A percentile compares a stretch with the other conserved stretches of the same genome.
Conservation (phyloP, 92 coral and sea anemone genomes). For the Isaurus tuberculatus region DNA sequence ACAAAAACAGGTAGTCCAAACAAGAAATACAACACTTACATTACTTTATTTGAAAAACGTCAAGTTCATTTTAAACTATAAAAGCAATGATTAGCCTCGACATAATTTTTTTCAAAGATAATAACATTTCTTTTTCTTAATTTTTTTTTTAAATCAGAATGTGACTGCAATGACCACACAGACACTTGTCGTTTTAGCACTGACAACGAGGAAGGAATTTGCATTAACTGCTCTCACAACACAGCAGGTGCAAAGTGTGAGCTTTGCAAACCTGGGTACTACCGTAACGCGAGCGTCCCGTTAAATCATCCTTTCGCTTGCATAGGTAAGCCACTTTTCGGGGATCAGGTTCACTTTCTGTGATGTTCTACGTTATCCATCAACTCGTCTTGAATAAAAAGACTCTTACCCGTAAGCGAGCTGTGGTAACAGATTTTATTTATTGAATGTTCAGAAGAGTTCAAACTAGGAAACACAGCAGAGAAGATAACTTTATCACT, state of each 20-base stretch:
- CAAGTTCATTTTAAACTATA: too few relatives aligned
- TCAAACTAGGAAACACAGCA: too few relatives aligned
- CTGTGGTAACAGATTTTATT: not conserved
- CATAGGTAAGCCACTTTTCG: slow-evolving; percentile 62
- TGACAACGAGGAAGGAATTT: slow-evolving; percentile 81
- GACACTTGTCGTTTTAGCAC: slow-evolving; percentile 74
- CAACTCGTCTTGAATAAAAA: too few relatives aligned
- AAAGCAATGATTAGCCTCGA: too few relatives aligned
- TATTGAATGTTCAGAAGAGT: not conserved
- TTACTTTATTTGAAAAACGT: too few relatives aligned
- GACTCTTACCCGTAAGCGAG: too few relatives aligned
- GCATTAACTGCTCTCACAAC: slow-evolving; percentile 81
- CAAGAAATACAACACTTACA: too few relatives aligned
- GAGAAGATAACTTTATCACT: not conserved
- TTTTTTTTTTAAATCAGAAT: slow-evolving; percentile 48
- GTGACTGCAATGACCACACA: slow-evolving; percentile 82
- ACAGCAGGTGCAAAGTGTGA: slow-evolving; percentile 85
- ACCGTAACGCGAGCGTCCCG: slow-evolving; percentile 65
- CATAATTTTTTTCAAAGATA: too few relatives aligned
- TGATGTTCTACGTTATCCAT: too few relatives aligned
- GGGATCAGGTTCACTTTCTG: not conserved
- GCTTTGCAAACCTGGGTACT: slow-evolving; percentile 72
- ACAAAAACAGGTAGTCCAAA: too few relatives aligned
- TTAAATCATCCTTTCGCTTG: slow-evolving; percentile 76
- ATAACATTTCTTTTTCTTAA: not conserved